A percentile compares a stretch with the other conserved stretches of the same genome.
Evolutionary conservation across 2,797 vertebrate species (phyloP).

Genomic region (Melopsittacus undulatus): DNA sequence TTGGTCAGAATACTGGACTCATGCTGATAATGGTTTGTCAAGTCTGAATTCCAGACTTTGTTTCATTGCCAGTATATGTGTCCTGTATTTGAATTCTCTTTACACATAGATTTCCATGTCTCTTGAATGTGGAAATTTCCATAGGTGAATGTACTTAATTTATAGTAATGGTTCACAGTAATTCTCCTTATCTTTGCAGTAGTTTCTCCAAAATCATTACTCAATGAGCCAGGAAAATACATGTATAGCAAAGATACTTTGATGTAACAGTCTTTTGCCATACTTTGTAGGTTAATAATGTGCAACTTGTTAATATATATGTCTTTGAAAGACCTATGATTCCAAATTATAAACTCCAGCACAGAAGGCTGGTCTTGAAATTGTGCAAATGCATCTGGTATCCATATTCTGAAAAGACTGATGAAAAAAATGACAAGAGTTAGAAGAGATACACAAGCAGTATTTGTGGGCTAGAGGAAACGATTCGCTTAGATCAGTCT

Average conservation of each 20-base stretch:
- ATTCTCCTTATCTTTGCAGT: neutral
- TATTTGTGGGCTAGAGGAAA: neutral
- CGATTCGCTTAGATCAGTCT: neutral
- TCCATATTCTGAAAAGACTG: neutral
- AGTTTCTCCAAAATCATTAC: neutral
- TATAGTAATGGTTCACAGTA: neutral
- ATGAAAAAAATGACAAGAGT: neutral
- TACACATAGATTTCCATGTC: neutral
- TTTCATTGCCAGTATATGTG: neutral
- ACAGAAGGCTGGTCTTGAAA: neutral
- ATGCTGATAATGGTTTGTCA: neutral
- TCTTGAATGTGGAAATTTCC: neutral
- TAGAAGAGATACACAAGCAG: neutral
- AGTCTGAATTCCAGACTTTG: neutral
- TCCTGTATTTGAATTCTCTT: neutral
- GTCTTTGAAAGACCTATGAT: neutral
- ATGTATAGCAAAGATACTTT: neutral
- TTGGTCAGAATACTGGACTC: neutral
- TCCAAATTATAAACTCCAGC: neutral
- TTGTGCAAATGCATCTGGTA: neutral
- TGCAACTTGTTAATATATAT: neutral
- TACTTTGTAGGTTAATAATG: neutral
- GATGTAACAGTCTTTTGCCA: neutral
- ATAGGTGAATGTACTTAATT: neutral
- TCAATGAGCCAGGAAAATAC: neutral